These are phyloP conservation scores for Sardina pilchardus DNA, from an alignment of 2,113 vertebrate genomes.

Conservation along the genomic window DNA sequence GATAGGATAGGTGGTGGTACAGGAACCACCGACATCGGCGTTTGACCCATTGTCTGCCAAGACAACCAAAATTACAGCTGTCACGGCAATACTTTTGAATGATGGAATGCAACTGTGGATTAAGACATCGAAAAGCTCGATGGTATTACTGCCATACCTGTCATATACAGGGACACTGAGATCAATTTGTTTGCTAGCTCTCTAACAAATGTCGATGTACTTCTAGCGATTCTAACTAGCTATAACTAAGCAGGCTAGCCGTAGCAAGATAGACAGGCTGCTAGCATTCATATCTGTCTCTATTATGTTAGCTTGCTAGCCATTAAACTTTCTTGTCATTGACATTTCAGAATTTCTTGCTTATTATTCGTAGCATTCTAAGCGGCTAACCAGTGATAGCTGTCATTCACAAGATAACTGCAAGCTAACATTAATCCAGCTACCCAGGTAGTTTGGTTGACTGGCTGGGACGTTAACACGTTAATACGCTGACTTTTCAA, in stretches of 20 bases:
- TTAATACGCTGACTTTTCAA: not conserved
- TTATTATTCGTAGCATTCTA: not conserved
- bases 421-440: not conserved
- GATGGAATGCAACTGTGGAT: not conserved
- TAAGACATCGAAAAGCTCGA: constrained; percentile 14
- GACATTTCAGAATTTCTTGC: not conserved
- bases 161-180: not conserved
- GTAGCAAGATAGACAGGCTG: not conserved
- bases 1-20: not conserved
- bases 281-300: not conserved
- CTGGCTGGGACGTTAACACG: not conserved
- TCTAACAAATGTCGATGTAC: constrained; percentile 5
- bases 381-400: not conserved
- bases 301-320: not conserved
- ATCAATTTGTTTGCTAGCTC: not conserved
- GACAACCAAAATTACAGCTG: not conserved
- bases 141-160: constrained; percentile 11
- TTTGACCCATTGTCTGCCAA: constrained; percentile 8
- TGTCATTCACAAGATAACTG: not conserved
- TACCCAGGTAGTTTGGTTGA: not conserved
- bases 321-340: not conserved
- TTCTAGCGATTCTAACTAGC: not conserved
- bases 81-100: not conserved
- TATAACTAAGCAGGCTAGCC: not conserved
- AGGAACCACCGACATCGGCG: not conserved